phyloP scores from a whole-genome alignment of 2,888 invertebrate genomes.

The Drosophila neutralis region DNA sequence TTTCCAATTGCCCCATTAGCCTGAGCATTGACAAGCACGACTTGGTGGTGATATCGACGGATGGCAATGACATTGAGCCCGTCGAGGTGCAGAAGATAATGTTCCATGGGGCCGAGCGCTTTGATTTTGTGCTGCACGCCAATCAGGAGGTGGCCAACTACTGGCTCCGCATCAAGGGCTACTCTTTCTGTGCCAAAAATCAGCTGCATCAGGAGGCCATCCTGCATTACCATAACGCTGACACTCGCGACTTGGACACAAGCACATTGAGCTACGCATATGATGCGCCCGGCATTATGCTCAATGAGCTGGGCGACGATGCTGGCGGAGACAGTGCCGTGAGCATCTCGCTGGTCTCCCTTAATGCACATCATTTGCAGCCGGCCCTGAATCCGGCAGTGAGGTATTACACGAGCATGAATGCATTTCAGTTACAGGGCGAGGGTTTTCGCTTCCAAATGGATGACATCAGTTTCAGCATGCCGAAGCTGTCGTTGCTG shows the following conservation, averaged over 20 bases:
- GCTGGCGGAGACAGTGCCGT: slow-evolving; percentile 22
- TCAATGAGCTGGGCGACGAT: slow-evolving; percentile 76
- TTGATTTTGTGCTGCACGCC: slow-evolving; percentile 80
- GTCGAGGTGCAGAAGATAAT: slow-evolving; percentile 77
- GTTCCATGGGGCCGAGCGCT: slow-evolving; percentile 80
- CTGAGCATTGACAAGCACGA: slow-evolving; percentile 79
- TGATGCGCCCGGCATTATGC: slow-evolving; percentile 62
- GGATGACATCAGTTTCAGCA: slow-evolving; percentile 79
- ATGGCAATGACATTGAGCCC: slow-evolving; percentile 82
- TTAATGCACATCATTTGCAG: slow-evolving; percentile 58
- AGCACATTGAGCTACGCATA: slow-evolving; percentile 71
- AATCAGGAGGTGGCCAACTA: slow-evolving; percentile 77
- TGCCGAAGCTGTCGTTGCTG: slow-evolving; percentile 77
- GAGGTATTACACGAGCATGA: slow-evolving; percentile 80
- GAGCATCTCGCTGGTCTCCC: slow-evolving; percentile 65
- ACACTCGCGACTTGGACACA: slow-evolving; percentile 54
- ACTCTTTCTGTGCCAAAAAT: slow-evolving; percentile 72
- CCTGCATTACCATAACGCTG: slow-evolving; percentile 77
- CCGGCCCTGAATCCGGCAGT: slow-evolving; percentile 51
- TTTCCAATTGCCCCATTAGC: slow-evolving; percentile 80
- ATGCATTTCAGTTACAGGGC: slow-evolving; percentile 57
- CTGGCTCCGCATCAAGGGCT: slow-evolving; percentile 82
- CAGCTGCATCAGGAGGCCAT: slow-evolving; percentile 81
- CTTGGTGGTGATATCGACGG: slow-evolving; percentile 76
- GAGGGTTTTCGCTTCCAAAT: slow-evolving; percentile 79